Conservation (phyloP, 2,113 vertebrate genomes). For the Synchiropus splendidus region DNA sequence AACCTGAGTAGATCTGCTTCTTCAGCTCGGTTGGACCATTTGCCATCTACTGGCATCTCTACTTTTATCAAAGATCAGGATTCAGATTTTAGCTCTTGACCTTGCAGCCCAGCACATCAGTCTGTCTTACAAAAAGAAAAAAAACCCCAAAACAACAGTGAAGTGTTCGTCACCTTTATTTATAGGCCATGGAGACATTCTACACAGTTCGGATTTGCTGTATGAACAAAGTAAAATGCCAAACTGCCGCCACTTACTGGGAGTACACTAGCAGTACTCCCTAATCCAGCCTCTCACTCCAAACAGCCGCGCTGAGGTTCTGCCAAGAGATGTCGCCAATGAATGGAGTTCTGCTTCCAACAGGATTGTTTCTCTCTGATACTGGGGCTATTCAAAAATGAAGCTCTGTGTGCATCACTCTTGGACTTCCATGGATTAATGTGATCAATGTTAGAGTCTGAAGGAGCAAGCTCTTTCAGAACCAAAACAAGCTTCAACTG, state of each 20-base stretch:
- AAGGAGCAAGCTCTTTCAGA: slow-evolving; percentile 18
- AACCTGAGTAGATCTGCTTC: too few species aligned
- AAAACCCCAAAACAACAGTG: background rate
- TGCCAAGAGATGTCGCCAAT: background rate
- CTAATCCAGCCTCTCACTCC: slow-evolving; percentile 4
- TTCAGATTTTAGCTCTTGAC: too few species aligned
- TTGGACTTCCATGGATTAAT: too few species aligned
- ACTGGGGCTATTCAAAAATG: background rate
- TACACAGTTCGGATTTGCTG: slow-evolving; percentile 31
- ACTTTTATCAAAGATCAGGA: too few species aligned
- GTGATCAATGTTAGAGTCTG: too few species aligned
- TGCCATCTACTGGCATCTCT: too few species aligned
- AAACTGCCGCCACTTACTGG: slow-evolving; percentile 18
- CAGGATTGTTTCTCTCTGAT: slow-evolving; percentile 8
- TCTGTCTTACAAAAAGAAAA: background rate
- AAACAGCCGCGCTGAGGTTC: background rate
- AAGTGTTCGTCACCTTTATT: slow-evolving; percentile 32
- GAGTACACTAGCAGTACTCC: background rate
- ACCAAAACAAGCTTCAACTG: slow-evolving; percentile 24
- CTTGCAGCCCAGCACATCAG: too few species aligned
- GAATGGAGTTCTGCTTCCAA: background rate
- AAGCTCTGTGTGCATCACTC: too few species aligned
- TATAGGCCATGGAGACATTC: slow-evolving; percentile 28
- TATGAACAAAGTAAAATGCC: slow-evolving; percentile 25
- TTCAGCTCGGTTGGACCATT: too few species aligned